phyloP scores from a whole-genome alignment of 2,888 invertebrate genomes.

The Andrena fulva region DNA sequence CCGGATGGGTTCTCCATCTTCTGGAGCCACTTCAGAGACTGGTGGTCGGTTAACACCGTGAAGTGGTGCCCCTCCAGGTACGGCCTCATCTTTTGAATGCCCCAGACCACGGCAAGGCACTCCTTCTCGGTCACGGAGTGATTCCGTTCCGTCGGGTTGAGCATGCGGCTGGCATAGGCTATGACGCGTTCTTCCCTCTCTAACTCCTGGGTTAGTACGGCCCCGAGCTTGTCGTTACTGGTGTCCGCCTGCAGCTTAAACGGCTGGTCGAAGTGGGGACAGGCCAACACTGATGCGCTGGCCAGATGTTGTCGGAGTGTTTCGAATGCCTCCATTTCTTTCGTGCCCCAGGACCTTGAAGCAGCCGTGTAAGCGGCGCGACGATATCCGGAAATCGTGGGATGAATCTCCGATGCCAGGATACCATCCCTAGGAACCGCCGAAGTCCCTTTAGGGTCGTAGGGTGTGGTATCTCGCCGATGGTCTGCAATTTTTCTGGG shows the following conservation, averaged over 20 bases:
- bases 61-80: too few relatives aligned
- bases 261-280: not conserved
- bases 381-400: not conserved
- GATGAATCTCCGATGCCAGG: not conserved
- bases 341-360: not conserved
- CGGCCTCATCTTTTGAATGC: too few relatives aligned
- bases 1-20: too few relatives aligned
- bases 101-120: too few relatives aligned
- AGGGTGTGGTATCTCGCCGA: not conserved
- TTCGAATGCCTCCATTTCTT: not conserved
- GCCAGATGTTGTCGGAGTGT: not conserved
- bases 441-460: not conserved
- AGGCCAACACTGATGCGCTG: not conserved
- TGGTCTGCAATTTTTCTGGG: not conserved
- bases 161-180: not conserved
- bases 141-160: not conserved
- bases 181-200: not conserved
- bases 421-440: not conserved
- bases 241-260: slow-evolving; percentile 14
- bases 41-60: too few relatives aligned
- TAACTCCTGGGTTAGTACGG: not conserved
- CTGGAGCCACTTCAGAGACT: too few relatives aligned
- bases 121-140: not conserved
- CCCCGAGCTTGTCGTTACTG: not conserved
- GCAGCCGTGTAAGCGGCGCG: not conserved